phyloP scores from a whole-genome alignment of 2,888 invertebrate genomes.

The Euzetes globulus region DNA sequence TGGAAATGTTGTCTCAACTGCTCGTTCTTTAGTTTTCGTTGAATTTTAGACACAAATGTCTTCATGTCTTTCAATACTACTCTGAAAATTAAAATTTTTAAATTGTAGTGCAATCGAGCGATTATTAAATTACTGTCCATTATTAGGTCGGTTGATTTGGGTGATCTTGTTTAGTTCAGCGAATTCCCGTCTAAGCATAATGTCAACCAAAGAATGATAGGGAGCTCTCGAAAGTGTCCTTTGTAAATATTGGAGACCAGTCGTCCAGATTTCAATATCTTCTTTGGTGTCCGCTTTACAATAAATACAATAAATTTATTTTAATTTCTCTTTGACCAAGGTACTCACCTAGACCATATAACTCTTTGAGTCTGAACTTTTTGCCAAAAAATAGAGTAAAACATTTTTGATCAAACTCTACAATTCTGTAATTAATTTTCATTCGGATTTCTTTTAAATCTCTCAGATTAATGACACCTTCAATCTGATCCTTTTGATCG shows the following conservation, averaged over 20 bases:
- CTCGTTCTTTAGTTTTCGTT: conserved; percentile 79
- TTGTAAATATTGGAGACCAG: conserved; percentile 70
- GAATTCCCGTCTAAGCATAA: conserved; percentile 87
- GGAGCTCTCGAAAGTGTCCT: conserved; percentile 69
- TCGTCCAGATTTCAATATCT: conserved; percentile 81
- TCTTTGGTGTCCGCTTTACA: conserved; percentile 68
- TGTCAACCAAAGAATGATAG: conserved; percentile 79
- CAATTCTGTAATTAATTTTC: conserved; percentile 80
- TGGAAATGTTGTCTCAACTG: conserved; percentile 71
- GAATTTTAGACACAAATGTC: conserved; percentile 75
- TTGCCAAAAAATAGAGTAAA: conserved; percentile 83
- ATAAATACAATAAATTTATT: conserved; percentile 16
- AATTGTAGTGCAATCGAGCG: not conserved
- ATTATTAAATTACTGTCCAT: conserved; percentile 49
- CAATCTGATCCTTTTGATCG: conserved; percentile 37
- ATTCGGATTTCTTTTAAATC: conserved; percentile 81
- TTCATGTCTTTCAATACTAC: conserved; percentile 83
- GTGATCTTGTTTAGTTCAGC: conserved; percentile 59
- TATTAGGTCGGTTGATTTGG: conserved; percentile 44
- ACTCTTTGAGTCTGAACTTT: conserved; percentile 77
- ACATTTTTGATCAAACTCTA: conserved; percentile 60
- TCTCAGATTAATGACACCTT: conserved; percentile 54
- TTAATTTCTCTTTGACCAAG: not conserved
- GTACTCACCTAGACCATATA: conserved; percentile 68
- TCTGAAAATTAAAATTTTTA: conserved; percentile 41